A percentile compares a stretch with the other conserved stretches of the same genome.
Conservation (phyloP, 2,797 vertebrate genomes). For the Podargus strigoides region DNA sequence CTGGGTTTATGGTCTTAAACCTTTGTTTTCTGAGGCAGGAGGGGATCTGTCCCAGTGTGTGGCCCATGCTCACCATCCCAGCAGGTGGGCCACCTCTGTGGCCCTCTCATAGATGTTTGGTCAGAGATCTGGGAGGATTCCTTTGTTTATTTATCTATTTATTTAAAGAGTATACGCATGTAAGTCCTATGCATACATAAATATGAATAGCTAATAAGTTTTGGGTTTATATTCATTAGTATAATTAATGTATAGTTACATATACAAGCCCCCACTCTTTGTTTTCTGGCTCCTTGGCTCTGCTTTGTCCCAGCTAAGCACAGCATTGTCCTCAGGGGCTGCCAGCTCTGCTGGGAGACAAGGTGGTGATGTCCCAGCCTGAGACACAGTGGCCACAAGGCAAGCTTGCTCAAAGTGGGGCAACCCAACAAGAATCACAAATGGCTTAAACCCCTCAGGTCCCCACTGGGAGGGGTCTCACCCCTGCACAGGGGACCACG, state of each 20-base stretch:
- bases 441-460: neutral
- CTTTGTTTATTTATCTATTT: no score
- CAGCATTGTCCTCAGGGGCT: neutral
- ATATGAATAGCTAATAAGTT: neutral
- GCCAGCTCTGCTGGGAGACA: neutral
- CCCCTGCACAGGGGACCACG: rapidly evolving
- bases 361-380: neutral
- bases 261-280: rapidly evolving
- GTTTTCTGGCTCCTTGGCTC: neutral
- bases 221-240: neutral
- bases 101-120: neutral
- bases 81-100: neutral
- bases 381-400: neutral
- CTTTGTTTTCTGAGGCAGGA: neutral
- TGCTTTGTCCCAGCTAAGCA: neutral
- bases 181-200: neutral
- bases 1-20: neutral
- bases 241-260: neutral
- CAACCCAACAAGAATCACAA: neutral
- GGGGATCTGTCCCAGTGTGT: no score
- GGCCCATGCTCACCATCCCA: neutral
- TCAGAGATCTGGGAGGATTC: neutral
- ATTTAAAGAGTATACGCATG: neutral
- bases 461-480: neutral
- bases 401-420: neutral